phyloP scores from a whole-genome alignment of 2,797 vertebrate genomes.

The Notoglanidium macrostoma region DNA sequence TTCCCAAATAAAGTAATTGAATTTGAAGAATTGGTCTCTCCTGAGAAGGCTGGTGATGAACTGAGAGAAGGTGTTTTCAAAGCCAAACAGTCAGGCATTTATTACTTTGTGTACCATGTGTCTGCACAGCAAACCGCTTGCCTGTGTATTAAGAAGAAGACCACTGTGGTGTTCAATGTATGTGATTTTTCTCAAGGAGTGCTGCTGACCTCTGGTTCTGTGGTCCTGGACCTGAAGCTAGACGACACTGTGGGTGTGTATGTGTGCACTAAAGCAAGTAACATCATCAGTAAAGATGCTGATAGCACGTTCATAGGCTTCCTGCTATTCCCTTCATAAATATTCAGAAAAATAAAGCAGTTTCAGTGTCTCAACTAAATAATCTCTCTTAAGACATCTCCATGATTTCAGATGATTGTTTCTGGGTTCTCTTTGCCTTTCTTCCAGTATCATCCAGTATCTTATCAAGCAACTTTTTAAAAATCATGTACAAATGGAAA shows the following conservation, averaged over 20 bases:
- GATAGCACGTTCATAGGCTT: slow-evolving; percentile 82
- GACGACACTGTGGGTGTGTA: slow-evolving; percentile 71
- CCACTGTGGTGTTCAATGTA: slow-evolving; percentile 68
- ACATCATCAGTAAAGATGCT: slow-evolving; percentile 65
- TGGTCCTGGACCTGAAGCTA: slow-evolving; percentile 69
- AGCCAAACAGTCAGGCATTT: slow-evolving; percentile 71
- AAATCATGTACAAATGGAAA: slow-evolving; percentile 2
- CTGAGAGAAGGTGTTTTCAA: slow-evolving; percentile 59
- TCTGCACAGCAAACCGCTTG: slow-evolving; percentile 72
- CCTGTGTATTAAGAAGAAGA: slow-evolving; percentile 66
- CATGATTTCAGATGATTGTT: neutral
- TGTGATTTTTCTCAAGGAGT: slow-evolving; percentile 72
- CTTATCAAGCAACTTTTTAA: neutral
- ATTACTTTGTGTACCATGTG: slow-evolving; percentile 82
- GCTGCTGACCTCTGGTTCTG: slow-evolving; percentile 74
- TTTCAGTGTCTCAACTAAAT: neutral
- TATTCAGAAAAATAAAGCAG: neutral
- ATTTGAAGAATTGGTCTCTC: slow-evolving; percentile 64
- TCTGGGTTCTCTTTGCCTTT: neutral
- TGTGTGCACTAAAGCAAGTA: slow-evolving; percentile 63
- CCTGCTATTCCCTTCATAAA: slow-evolving; percentile 72
- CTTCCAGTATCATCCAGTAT: neutral
- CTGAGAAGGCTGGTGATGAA: slow-evolving; percentile 49
- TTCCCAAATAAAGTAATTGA: slow-evolving; percentile 55
- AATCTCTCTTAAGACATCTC: neutral